A percentile compares a stretch with the other conserved stretches of the same genome.
These are phyloP conservation scores for Odontamblyopus rebecca DNA, from an alignment of 2,797 vertebrate genomes.

Conservation along the genomic window DNA sequence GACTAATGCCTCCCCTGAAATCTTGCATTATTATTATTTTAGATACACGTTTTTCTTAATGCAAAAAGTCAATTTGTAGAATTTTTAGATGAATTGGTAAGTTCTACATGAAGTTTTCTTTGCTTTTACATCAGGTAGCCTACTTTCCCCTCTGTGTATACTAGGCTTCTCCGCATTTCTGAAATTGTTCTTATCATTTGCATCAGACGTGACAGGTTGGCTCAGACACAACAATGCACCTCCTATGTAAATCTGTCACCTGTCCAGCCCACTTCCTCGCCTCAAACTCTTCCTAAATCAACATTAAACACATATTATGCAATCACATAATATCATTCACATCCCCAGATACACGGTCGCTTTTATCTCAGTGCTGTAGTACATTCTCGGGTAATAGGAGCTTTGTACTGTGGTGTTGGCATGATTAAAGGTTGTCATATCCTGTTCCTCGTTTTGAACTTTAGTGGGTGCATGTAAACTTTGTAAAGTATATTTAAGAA, in stretches of 20 bases:
- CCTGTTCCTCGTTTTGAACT: not conserved
- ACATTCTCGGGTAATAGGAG: not conserved
- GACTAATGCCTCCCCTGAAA: not conserved
- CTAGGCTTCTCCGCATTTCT: not conserved
- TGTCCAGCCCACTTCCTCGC: constrained; percentile 51
- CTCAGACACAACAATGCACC: constrained; percentile 49
- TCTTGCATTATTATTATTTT: not conserved
- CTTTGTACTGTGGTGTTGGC: not conserved
- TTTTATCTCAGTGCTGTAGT: constrained; percentile 9
- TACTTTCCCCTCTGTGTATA: not conserved
- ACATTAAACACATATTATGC: constrained; percentile 29
- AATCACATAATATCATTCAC: constrained; percentile 13
- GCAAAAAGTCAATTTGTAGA: too few relatives aligned
- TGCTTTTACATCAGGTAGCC: not conserved
- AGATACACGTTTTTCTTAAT: too few relatives aligned
- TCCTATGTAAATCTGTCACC: constrained; percentile 13
- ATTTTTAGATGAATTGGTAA: not conserved
- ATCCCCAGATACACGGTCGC: constrained; percentile 13
- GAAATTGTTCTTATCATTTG: constrained; percentile 18
- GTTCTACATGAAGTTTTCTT: not conserved
- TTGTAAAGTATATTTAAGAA: not conserved
- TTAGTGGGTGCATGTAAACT: not conserved
- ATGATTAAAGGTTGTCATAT: not conserved
- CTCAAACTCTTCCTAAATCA: constrained; percentile 32
- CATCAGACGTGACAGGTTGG: constrained; percentile 39